Base-by-base conservation (phyloP, 2,888 invertebrate species). In the Standfussiana lucernea region DNA sequence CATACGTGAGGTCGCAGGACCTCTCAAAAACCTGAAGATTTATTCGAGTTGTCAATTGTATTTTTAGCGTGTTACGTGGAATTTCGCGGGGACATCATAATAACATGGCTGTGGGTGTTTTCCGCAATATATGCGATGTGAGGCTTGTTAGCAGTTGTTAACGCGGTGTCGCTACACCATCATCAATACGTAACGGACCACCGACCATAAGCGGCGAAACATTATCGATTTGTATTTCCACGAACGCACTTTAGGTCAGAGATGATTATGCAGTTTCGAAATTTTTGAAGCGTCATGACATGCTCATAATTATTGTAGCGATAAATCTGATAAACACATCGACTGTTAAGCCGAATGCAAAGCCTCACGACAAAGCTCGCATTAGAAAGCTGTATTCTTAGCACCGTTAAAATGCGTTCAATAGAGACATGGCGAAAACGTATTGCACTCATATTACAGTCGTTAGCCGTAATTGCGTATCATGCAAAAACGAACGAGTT, bases 361-460 rank as follows among this genome's bases (percentile, higher is more conserved):
- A 92, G 91, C 90, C 89, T 91, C 93, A 93, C 91, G 92, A 93
- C 93, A 92, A 94, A 93, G 90, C 89, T 90, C 86, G 90, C 87
- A 94, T 95, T 95, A 95, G 96, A 96, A 96, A 96, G 95, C 93
- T 90, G 83, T 91, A 92, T 86, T 93, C 90, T 90, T 90, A 91
- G 90, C 91, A 92, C 91, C 90, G 92, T 93, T 94, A 91, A 93
- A 92, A 93, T 90, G 91, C 90, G 92, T 92, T 88, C 89, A 86
- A 93, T 91, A 91, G 89, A 93, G 90, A 92, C 90, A 91, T 89
- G 89, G 90, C 91, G 87, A 89, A 92, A 92, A 92, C 86, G 90
- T 92, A 93, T 93, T 92, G 92, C 92, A 92, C 90, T 89, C 86
- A 88, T 91, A 94, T 93, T 93, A 92, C 88, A 92, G 89, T 94